Evolutionary conservation across 2,113 vertebrate species (phyloP).

Genomic region (Xerus inauris): DNA sequence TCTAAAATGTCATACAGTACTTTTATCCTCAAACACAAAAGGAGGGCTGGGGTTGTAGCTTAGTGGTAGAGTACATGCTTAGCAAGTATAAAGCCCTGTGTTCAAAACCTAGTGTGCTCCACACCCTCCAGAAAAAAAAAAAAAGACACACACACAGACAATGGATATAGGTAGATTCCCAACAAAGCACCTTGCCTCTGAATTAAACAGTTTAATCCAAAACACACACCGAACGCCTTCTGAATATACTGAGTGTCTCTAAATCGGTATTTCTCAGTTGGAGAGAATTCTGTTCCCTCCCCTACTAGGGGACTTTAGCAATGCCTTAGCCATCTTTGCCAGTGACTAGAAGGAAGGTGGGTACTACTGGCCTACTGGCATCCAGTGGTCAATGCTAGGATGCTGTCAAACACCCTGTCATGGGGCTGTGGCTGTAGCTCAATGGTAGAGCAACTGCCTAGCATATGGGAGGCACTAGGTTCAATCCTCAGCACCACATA

Average conservation of each 20-base stretch:
- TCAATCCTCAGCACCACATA: no score
- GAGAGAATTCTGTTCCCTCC: not conserved
- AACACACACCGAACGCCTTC: not conserved
- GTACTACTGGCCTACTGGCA: not conserved
- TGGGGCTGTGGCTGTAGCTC: no score
- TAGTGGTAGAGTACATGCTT: no score
- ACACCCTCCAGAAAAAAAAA: no score
- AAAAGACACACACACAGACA: not conserved
- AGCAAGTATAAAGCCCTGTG: not conserved
- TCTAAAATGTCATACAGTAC: not conserved
- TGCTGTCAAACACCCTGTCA: not conserved
- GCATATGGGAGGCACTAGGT: no score
- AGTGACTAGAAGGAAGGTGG: not conserved
- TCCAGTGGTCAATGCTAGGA: not conserved
- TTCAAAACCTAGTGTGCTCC: not conserved
- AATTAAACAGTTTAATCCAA: not conserved
- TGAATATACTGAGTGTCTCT: not conserved
- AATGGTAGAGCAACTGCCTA: no score
- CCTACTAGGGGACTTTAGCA: rapidly evolving
- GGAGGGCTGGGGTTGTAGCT: no score
- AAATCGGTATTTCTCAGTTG: not conserved
- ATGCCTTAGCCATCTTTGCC: not conserved
- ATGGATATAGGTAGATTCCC: not conserved
- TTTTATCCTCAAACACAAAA: slow-evolving; percentile 21
- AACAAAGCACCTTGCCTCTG: not conserved